Conservation (phyloP, 2,797 vertebrate genomes). For the Microchirus variegatus region DNA sequence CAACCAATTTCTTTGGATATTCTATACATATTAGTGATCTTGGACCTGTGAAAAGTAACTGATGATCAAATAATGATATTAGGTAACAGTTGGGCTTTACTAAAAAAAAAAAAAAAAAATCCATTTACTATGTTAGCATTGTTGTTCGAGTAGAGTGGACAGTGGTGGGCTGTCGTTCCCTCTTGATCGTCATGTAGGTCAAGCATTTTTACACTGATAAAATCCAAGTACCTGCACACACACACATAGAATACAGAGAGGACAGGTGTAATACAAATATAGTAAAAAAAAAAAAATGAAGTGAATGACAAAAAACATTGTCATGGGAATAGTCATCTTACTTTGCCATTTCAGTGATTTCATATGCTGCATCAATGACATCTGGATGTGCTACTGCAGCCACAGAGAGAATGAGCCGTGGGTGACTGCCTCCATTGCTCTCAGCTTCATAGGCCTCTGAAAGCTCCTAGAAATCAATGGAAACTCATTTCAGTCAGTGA, state of each 20-base stretch:
- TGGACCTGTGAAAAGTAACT: too few species aligned
- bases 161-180: constrained; percentile 78
- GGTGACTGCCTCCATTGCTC: constrained; percentile 23
- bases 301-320: background rate
- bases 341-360: constrained; percentile 70
- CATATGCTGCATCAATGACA: constrained; percentile 62
- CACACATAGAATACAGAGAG: background rate
- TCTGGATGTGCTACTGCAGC: constrained; percentile 53
- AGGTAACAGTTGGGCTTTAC: too few species aligned
- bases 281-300: background rate
- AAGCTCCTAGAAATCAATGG: constrained; percentile 66
- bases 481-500: background rate
- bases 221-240: constrained; percentile 72
- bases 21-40: too few species aligned
- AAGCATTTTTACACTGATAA: constrained; percentile 81
- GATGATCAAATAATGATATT: too few species aligned
- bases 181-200: constrained; percentile 74
- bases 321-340: too few species aligned
- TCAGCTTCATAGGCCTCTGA: constrained; percentile 65
- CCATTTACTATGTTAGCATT: constrained; percentile 71
- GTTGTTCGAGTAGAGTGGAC: constrained; percentile 72
- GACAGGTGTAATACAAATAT: background rate
- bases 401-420: constrained; percentile 68
- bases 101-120: background rate
- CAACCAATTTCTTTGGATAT: too few species aligned